Base-by-base conservation (phyloP, 2,888 invertebrate genomes). In the Hirtodrosophila alboralis region DNA sequence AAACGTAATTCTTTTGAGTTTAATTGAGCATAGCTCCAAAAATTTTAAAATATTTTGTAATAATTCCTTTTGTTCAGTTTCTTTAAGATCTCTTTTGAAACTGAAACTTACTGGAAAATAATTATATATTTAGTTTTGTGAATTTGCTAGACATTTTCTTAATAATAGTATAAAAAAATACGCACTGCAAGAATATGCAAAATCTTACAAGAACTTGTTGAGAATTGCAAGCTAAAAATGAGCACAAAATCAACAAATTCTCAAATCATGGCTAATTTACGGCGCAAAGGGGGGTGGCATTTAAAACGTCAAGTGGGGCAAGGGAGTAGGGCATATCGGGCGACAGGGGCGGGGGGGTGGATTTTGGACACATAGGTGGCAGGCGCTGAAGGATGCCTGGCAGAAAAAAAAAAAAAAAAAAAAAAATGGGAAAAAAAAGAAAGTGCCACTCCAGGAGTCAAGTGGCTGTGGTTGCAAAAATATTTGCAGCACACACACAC, bases 371-470 rank as follows among this genome's bases (percentile, higher is more conserved):
- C 49, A 48, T 56, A 63, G 68, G 68, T 69, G 72, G 49, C 51
- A 49, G 45, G 38, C 38, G 49, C 26, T 51, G 57, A 38, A 44
- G 51, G 27, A 52, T 58, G 43, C 26, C 43, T 36, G 12, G 33
- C 33, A 33, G 44, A 38, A 27, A 44, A 33, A 30, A 18, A 71
- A 75, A 67, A 65, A 84, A 84, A 30, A 18, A 71, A 75, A 67
- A 65, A 84, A 84, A n/a, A n/a, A n/a, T n/a, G n/a, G n/a, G n/a
- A n/a, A n/a, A n/a, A n/a, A 30, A 18, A 71, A 75, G 69, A 65
- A 84, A 84, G 77, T 69, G 86, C 58, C 73, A 87, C 86, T 86
- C 60, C 66, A 87, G 81, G 77, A 86, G 86, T 86, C 86, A 86
- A 86, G 87, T 79, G 74, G 58, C 80, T 84, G 74, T 80, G 78